These are phyloP conservation scores for Gonatopus flavifemur DNA, from an alignment of 1,140 invertebrate genomes.

Conservation along the genomic window DNA sequence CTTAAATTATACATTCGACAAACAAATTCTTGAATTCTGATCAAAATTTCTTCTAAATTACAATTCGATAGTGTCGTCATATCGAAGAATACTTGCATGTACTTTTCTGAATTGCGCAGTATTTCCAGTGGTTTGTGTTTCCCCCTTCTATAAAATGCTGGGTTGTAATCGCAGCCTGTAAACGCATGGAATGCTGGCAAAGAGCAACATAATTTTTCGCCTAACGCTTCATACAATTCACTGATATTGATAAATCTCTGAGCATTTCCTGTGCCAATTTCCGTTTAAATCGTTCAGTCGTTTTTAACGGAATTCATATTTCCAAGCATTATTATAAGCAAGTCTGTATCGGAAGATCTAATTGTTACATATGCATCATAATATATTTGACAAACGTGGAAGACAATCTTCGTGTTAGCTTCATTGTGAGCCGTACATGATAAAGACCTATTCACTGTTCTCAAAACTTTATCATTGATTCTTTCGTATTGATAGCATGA, in stretches of 20 bases:
- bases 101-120: conserved; percentile 15
- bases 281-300: conserved; percentile 23
- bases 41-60: neutral
- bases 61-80: neutral
- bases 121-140: conserved; percentile 30
- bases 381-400: conserved; percentile 3
- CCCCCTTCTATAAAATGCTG: conserved; percentile 35
- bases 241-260: conserved; percentile 26
- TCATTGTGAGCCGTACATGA: conserved; percentile 1
- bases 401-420: conserved; percentile 11
- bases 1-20: neutral
- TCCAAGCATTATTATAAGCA: conserved; percentile 34
- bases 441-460: neutral
- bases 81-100: conserved; percentile 16
- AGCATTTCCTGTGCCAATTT: conserved; percentile 27
- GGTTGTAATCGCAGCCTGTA: conserved; percentile 51
- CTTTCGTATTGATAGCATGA: neutral
- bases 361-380: conserved; percentile 2
- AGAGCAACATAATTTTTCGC: conserved; percentile 24
- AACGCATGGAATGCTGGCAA: conserved; percentile 47
- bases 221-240: conserved; percentile 32
- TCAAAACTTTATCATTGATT: neutral
- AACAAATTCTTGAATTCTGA: neutral
- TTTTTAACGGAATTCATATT: conserved; percentile 34
- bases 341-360: conserved; percentile 35